A percentile compares a stretch with the other conserved stretches of the same genome.
These are phyloP conservation scores for Polyommatus iphigenia DNA, from an alignment of 2,888 invertebrate species.

Conservation along the genomic window DNA sequence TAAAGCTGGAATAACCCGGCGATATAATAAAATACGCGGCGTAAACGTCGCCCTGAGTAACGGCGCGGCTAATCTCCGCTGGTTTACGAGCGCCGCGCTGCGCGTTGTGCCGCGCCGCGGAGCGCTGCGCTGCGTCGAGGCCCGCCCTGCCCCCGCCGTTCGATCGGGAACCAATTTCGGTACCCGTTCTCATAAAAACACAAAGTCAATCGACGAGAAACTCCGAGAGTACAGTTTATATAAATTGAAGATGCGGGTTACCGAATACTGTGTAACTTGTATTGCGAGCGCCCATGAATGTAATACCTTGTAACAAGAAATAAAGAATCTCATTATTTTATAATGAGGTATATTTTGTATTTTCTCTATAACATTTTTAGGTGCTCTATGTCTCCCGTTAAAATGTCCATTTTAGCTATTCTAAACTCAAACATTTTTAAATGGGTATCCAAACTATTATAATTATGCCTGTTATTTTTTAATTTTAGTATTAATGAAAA, in stretches of 20 bases:
- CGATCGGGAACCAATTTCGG: constrained; percentile 2
- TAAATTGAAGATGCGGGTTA: not conserved
- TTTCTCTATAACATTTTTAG: not conserved
- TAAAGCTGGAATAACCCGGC: constrained; percentile 12
- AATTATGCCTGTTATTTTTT: not conserved
- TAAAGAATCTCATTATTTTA: not conserved
- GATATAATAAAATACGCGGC: constrained; percentile 19
- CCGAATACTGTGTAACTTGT: not conserved
- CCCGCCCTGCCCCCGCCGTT: not conserved
- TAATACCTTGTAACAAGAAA: not conserved
- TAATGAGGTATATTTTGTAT: not conserved
- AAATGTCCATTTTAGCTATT: not conserved
- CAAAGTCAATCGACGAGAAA: constrained; percentile 16
- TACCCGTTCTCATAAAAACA: not conserved
- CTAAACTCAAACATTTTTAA: too few relatives aligned
- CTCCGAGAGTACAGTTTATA: constrained; percentile 1
- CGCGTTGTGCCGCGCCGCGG: not conserved
- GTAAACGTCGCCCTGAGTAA: not conserved
- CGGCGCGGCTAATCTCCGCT: not conserved
- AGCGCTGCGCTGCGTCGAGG: not conserved
- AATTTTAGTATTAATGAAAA: not conserved
- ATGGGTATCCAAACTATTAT: too few relatives aligned
- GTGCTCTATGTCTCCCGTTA: not conserved
- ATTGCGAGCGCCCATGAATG: not conserved
- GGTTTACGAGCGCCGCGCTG: not conserved